These are phyloP conservation scores for Tympanoctomys barrerae DNA, from an alignment of 2,797 vertebrate species.

Conservation along the genomic window DNA sequence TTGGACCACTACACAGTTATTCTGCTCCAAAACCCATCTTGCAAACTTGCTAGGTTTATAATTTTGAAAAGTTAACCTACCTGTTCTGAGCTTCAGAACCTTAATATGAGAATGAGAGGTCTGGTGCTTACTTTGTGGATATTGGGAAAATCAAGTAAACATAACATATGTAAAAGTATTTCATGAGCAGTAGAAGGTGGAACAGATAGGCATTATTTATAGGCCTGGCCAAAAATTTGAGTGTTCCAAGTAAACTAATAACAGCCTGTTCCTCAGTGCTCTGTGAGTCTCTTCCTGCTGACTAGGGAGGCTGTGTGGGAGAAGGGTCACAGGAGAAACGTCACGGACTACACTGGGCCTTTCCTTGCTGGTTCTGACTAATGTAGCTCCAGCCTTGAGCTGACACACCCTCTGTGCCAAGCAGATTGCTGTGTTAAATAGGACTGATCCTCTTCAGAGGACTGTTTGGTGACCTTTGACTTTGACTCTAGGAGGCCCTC, in stretches of 20 bases:
- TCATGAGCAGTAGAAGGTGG: conserved; percentile 6
- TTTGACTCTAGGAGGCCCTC: background rate
- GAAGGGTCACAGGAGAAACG: background rate
- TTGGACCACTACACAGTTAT: background rate
- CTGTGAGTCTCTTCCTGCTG: background rate
- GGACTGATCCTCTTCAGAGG: background rate
- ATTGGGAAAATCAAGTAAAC: conserved; percentile 14
- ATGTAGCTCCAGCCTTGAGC: background rate
- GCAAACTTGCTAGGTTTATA: background rate
- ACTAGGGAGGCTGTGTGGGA: background rate
- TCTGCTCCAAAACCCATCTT: background rate
- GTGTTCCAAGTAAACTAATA: conserved; percentile 18
- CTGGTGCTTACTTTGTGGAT: conserved; percentile 3
- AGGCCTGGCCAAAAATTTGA: background rate
- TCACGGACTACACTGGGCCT: background rate
- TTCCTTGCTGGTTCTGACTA: background rate
- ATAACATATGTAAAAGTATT: conserved; percentile 24
- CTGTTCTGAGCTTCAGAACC: background rate
- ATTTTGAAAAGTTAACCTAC: background rate
- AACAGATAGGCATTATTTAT: background rate
- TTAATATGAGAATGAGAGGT: conserved; percentile 11
- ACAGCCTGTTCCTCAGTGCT: background rate
- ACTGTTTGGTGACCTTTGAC: background rate
- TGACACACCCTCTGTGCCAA: background rate
- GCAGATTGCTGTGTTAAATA: background rate